Conservation (phyloP, 2,797 vertebrate genomes). For the Ctenosaura bakeri region DNA sequence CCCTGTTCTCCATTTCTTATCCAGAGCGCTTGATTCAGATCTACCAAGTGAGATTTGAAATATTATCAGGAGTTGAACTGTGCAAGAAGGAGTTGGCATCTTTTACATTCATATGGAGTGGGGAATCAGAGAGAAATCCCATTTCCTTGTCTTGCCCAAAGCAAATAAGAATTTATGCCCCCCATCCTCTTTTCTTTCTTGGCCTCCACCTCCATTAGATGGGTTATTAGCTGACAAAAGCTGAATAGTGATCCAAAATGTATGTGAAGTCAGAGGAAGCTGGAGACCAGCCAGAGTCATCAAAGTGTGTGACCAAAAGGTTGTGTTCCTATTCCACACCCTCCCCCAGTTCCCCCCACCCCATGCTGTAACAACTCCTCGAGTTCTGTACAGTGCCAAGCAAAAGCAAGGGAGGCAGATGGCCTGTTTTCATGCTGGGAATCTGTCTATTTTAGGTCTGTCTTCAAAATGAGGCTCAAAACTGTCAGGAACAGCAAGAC, state of each 20-base stretch:
- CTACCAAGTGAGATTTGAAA: constrained; percentile 59
- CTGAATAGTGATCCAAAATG: constrained; percentile 53
- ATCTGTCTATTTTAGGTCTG: constrained; percentile 75
- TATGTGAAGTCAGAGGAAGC: constrained; percentile 56
- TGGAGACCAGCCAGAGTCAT: constrained; percentile 64
- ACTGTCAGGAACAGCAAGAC: constrained; percentile 55
- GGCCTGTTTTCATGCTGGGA: constrained; percentile 71
- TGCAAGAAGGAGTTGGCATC: constrained; percentile 32
- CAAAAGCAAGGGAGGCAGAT: constrained; percentile 72
- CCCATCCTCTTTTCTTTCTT: neutral
- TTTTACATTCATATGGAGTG: constrained; percentile 44
- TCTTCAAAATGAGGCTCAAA: constrained; percentile 74
- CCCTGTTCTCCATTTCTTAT: constrained; percentile 53
- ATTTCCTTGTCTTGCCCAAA: constrained; percentile 51
- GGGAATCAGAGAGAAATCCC: constrained; percentile 49
- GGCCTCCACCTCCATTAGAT: constrained; percentile 24
- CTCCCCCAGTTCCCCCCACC: constrained; percentile 41
- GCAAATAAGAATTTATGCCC: constrained; percentile 32
- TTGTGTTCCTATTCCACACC: constrained; percentile 9
- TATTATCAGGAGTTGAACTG: constrained; percentile 55
- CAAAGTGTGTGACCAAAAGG: constrained; percentile 73
- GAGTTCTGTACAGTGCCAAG: constrained; percentile 65
- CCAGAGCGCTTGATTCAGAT: constrained; percentile 66
- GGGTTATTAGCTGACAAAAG: constrained; percentile 45
- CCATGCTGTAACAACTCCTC: constrained; percentile 62